These are phyloP conservation scores for Eurytoma californica DNA, from an alignment of 2,888 invertebrate species.

Conservation along the genomic window DNA sequence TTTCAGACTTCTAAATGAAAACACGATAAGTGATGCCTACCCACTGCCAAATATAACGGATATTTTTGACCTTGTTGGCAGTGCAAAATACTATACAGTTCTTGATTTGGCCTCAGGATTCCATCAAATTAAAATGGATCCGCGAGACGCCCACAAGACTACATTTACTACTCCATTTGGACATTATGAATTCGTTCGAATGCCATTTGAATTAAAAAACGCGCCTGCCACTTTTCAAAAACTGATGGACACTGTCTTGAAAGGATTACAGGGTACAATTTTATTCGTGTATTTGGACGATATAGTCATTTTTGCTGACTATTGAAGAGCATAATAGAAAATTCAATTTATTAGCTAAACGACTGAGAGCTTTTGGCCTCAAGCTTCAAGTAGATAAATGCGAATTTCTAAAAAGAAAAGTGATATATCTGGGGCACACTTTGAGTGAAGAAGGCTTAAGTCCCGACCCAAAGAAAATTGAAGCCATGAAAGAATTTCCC, in stretches of 20 bases:
- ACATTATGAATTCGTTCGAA: neutral
- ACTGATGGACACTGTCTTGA: neutral
- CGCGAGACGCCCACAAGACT: neutral
- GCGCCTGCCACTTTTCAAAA: neutral
- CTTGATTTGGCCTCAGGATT: no score
- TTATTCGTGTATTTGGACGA: neutral
- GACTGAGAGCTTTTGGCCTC: neutral
- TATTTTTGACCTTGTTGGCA: no score
- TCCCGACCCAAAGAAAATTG: conserved; percentile 10
- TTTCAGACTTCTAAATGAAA: no score
- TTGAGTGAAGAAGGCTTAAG: conserved; percentile 15
- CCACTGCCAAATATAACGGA: no score
- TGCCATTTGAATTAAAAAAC: neutral
- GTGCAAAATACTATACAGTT: no score
- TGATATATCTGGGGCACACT: conserved; percentile 1
- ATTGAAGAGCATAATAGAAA: neutral
- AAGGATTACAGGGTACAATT: neutral
- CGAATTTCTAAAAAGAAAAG: neutral
- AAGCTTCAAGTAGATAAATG: conserved; percentile 5
- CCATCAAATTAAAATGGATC: neutral
- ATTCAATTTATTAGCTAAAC: neutral
- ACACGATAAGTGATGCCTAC: no score
- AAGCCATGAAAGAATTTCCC: neutral
- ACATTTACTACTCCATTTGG: conserved; percentile 6
- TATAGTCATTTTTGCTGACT: neutral